Evolutionary conservation across 1,140 invertebrate genomes (phyloP), one percentile per base, ranked within the genome.

Genomic region (Tetranychus urticae): DNA sequence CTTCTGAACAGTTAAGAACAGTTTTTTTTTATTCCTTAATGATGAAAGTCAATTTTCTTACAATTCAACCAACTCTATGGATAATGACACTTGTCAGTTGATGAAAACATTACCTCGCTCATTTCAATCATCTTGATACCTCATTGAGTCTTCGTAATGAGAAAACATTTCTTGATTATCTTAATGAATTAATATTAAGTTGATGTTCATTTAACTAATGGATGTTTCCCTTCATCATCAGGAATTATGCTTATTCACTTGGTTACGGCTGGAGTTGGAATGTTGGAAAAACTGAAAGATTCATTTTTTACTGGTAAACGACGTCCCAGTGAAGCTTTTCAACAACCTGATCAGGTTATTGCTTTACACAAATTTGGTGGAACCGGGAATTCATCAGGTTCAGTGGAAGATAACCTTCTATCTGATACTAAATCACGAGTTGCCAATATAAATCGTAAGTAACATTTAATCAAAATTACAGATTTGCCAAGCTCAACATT

Each of bases 241-340:
- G 88, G 85, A 6, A 76, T 88, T 3, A 80, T 86, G 66, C 76
- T 91, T 58, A 84, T 92, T 66, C 88, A 92, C 74, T 87, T 85
- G 69, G 90, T 87, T 0, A 83, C 81, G 34, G 87, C 86, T 55
- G 83, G 86, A 33, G 85, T 85, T 12, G 84, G 84, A 12, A 83
- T 91, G 42, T 80, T 87, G 70, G 87, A 91, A 69, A 84, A 84
- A 65, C 82, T 91, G 70, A 84, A 85, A 68, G 84, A 83, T 67
- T 82, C 87, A 77, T 83, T 85, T 8, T 39, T 42, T n/a, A 55
- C 36, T n/a, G 63, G 58, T 12, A 61, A 58, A 48, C 55, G 63
- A 33, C 58, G 58, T 33, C 42, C 45, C 14, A 31, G 14, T 14
- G 58, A 59, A 50, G 58, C 58, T 35, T 59, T 59, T 37, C 33